Evolutionary conservation across 2,888 invertebrate species (phyloP).

Genomic region (Chironomus tentans): DNA sequence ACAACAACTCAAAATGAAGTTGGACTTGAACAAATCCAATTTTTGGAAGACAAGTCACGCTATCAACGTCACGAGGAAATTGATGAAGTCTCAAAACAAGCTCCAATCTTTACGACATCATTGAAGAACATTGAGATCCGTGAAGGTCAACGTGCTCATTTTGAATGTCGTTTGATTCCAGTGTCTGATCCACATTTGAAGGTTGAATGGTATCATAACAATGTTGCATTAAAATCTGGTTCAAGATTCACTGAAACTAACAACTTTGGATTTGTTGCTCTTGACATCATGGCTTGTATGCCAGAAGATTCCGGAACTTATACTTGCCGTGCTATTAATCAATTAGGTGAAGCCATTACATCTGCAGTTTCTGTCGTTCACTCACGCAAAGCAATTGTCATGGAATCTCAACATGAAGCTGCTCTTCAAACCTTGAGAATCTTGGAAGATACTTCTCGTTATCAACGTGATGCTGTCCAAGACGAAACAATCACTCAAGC

Average conservation of each 20-base stretch:
- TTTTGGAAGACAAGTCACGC: constrained; percentile 73
- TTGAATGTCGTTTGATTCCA: constrained; percentile 88
- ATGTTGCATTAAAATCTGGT: constrained; percentile 79
- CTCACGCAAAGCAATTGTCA: constrained; percentile 74
- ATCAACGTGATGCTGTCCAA: constrained; percentile 61
- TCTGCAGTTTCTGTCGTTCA: constrained; percentile 79
- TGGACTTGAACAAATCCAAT: constrained; percentile 80
- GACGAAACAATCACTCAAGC: constrained; percentile 79
- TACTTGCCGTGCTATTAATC: constrained; percentile 86
- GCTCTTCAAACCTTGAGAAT: constrained; percentile 71
- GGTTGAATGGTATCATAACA: constrained; percentile 94
- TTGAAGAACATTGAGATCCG: constrained; percentile 85
- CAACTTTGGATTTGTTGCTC: constrained; percentile 94
- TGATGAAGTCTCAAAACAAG: constrained; percentile 80
- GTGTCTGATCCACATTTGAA: constrained; percentile 89
- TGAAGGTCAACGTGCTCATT: constrained; percentile 90
- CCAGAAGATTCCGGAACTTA: constrained; percentile 96
- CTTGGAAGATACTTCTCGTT: constrained; percentile 68
- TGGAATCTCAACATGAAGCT: constrained; percentile 82
- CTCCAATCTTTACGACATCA: constrained; percentile 88
- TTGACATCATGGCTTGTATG: constrained; percentile 91
- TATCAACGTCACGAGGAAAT: constrained; percentile 64
- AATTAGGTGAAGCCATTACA: constrained; percentile 85
- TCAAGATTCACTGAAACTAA: constrained; percentile 93
- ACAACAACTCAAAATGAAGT: constrained; percentile 80